A percentile compares a stretch with the other conserved stretches of the same genome.
These are phyloP conservation scores for Agriopis aurantiaria DNA, from an alignment of 2,888 invertebrate genomes.

Conservation along the genomic window DNA sequence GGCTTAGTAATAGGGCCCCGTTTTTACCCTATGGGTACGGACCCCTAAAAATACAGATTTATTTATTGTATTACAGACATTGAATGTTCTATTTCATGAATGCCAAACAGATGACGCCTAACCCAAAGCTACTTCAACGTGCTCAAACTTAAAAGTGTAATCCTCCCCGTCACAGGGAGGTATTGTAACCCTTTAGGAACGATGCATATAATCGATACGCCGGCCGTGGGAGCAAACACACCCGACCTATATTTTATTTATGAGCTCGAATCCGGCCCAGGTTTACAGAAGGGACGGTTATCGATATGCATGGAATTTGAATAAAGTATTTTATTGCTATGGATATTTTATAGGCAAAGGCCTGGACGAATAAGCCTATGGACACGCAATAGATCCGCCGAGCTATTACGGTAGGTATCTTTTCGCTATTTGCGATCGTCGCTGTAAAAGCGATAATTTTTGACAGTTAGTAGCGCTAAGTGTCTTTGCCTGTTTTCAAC, in stretches of 20 bases:
- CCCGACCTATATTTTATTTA: conserved; percentile 74
- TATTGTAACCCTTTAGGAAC: conserved; percentile 8
- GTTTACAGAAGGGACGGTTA: conserved; percentile 23
- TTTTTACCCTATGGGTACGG: no score
- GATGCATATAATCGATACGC: conserved; percentile 43
- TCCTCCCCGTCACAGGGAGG: conserved; percentile 7
- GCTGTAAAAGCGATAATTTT: no score
- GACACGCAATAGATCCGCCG: not conserved
- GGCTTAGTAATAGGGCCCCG: no score
- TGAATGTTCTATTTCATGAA: no score
- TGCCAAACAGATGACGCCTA: no score
- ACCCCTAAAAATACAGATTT: no score
- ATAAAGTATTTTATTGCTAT: conserved; percentile 29
- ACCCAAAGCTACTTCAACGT: not conserved
- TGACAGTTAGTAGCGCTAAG: no score
- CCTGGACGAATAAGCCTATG: not conserved
- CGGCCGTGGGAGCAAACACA: conserved; percentile 61
- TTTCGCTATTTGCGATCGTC: no score
- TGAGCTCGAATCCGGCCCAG: conserved; percentile 43
- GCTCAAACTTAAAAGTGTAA: not conserved
- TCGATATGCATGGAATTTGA: conserved; percentile 34
- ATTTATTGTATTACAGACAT: no score
- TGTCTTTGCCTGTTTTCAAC: no score
- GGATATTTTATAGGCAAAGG: conserved; percentile 6
- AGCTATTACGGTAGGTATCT: no score